phyloP scores from a whole-genome alignment of 2,888 invertebrate genomes.

The Clunio marinus region DNA sequence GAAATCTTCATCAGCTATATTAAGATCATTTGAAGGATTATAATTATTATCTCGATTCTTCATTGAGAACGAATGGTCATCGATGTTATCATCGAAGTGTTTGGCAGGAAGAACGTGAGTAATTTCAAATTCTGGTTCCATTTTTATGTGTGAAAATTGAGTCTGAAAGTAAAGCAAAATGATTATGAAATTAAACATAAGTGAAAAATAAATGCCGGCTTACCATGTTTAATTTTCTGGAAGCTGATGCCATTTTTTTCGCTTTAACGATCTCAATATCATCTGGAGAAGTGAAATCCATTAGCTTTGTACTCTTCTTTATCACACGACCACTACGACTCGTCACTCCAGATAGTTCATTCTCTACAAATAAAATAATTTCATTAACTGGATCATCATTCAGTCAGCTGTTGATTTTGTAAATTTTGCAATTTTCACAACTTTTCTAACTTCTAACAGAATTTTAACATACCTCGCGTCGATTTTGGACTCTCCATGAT shows the following conservation, averaged over 20 bases:
- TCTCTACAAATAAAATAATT: background rate
- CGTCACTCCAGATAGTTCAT: background rate
- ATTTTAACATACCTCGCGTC: conserved; percentile 15
- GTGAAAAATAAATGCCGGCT: background rate
- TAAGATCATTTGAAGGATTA: conserved; percentile 43
- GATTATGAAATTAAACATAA: too few relatives aligned
- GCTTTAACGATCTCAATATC: conserved; percentile 58
- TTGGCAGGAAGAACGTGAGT: background rate
- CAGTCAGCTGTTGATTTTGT: background rate
- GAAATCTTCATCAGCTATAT: conserved; percentile 43
- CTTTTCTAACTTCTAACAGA: background rate
- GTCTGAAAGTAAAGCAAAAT: too few relatives aligned
- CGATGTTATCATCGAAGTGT: conserved; percentile 41
- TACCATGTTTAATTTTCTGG: conserved; percentile 31
- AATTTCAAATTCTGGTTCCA: conserved; percentile 31
- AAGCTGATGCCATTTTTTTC: conserved; percentile 40
- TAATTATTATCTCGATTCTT: conserved; percentile 41
- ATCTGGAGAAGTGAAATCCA: conserved; percentile 89
- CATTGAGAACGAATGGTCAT: conserved; percentile 42
- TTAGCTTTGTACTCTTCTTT: conserved; percentile 61
- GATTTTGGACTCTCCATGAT: conserved; percentile 22
- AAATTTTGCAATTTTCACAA: background rate
- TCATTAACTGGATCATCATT: conserved; percentile 4
- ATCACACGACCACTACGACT: conserved; percentile 29
- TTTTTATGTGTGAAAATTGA: conserved; percentile 23